Conservation (phyloP, 2,113 vertebrate genomes). For the Ahaetulla prasina region DNA sequence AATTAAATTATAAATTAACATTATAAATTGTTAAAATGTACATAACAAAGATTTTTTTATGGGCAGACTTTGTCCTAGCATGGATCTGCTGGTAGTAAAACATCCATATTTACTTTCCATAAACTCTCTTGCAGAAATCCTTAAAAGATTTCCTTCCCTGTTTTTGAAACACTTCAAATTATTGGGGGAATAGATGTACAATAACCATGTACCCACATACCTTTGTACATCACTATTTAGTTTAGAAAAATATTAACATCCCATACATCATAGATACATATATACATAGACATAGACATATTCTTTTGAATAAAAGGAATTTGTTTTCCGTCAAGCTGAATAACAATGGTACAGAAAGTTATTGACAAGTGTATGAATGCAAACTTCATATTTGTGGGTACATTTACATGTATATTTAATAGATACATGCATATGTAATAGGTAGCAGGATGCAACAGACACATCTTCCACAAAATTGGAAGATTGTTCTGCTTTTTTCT, state of each 20-base stretch:
- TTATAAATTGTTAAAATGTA: not conserved
- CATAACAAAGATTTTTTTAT: not conserved
- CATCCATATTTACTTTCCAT: not conserved
- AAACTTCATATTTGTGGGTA: not conserved
- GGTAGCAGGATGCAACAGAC: not conserved
- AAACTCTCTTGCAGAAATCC: not conserved
- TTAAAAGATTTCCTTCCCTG: not conserved
- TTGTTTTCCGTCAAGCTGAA: not conserved
- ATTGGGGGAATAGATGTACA: not conserved
- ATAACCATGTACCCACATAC: not conserved
- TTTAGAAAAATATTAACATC: not conserved
- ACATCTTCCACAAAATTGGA: not conserved
- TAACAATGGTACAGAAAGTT: not conserved
- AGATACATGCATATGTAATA: not conserved
- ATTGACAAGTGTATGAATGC: not conserved
- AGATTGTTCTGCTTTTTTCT: not conserved
- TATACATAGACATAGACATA: too few relatives aligned
- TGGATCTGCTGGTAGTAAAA: not conserved
- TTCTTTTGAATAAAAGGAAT: not conserved
- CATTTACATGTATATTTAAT: not conserved
- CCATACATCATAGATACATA: not conserved
- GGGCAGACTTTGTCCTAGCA: not conserved
- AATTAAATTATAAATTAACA: not conserved
- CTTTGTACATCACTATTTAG: not conserved
- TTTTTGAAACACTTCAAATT: not conserved